Evolutionary conservation across 2,888 invertebrate genomes (phyloP).

Genomic region (Matsumyia berberina): DNA sequence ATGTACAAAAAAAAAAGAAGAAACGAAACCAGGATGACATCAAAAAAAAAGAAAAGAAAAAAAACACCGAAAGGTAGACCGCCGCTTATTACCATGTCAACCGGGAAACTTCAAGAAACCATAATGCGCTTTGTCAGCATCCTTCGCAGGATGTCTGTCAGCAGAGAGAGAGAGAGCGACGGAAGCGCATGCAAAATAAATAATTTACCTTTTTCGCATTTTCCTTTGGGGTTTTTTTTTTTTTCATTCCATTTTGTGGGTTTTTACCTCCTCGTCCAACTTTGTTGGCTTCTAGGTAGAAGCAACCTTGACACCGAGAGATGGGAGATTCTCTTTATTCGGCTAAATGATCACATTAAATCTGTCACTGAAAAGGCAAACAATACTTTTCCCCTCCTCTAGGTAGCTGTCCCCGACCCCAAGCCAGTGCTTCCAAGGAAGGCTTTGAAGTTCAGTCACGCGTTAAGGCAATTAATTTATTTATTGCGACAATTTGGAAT

Average conservation of each 20-base stretch:
- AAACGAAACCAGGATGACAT: too few relatives aligned
- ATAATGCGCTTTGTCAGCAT: slow-evolving; percentile 45
- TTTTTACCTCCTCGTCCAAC: slow-evolving; percentile 8
- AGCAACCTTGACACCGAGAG: slow-evolving; percentile 37
- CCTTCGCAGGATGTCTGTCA: slow-evolving; percentile 9
- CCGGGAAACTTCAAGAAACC: slow-evolving; percentile 22
- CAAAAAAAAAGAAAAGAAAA: background rate
- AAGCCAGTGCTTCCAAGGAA: background rate
- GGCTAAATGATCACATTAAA: slow-evolving; percentile 70
- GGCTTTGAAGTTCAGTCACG: slow-evolving; percentile 76
- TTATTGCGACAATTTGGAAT: slow-evolving; percentile 75
- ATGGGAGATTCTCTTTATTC: slow-evolving; percentile 54
- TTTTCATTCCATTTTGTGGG: slow-evolving; percentile 9
- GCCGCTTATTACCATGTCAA: slow-evolving; percentile 38
- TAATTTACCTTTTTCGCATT: slow-evolving; percentile 40
- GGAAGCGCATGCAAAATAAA: slow-evolving; percentile 44
- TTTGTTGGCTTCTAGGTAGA: slow-evolving; percentile 34
- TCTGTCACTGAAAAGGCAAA: slow-evolving; percentile 63
- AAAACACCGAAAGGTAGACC: slow-evolving; percentile 32
- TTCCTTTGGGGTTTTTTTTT: slow-evolving; percentile 1
- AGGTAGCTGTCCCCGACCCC: background rate
- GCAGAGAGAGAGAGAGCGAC: background rate
- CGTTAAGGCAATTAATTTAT: slow-evolving; percentile 77
- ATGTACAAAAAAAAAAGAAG: background rate
- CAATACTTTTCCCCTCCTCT: slow-evolving; percentile 42